Evolutionary conservation across 2,888 invertebrate species (phyloP).

Genomic region (Merodon equestris): DNA sequence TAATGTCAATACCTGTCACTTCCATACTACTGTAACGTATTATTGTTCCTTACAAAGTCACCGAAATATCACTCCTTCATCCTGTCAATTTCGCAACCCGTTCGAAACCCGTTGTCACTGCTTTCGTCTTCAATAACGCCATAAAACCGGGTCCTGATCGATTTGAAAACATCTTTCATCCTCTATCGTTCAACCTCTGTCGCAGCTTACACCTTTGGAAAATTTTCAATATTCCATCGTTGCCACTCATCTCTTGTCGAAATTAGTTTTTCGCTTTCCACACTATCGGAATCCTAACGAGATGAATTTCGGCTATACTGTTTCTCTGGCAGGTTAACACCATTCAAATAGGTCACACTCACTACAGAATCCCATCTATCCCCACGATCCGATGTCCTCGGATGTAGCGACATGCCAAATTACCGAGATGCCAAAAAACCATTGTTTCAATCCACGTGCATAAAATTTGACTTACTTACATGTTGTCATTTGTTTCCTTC

Average conservation of each 20-base stretch:
- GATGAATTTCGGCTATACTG: constrained; percentile 8
- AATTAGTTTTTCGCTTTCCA: constrained; percentile 43
- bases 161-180: constrained; percentile 9
- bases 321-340: constrained; percentile 12
- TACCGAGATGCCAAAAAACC: constrained; percentile 20
- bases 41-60: too few relatives aligned
- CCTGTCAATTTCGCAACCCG: too few relatives aligned
- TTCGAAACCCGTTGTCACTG: background rate
- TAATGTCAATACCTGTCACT: too few relatives aligned
- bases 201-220: background rate
- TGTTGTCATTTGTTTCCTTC: constrained; percentile 66
- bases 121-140: background rate
- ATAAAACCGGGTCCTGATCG: constrained; percentile 6
- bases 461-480: constrained; percentile 64
- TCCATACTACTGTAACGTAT: too few relatives aligned
- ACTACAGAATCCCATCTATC: constrained; percentile 19
- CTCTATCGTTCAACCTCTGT: background rate
- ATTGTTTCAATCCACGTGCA: constrained; percentile 65
- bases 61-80: too few relatives aligned
- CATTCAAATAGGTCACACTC: background rate
- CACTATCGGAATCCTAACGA: constrained; percentile 39
- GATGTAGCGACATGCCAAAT: constrained; percentile 42
- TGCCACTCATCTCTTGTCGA: constrained; percentile 34
- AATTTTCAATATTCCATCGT: constrained; percentile 52
- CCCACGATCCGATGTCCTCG: constrained; percentile 12